phyloP scores from a whole-genome alignment of 2,113 vertebrate species.

The Indicator maculatus region DNA sequence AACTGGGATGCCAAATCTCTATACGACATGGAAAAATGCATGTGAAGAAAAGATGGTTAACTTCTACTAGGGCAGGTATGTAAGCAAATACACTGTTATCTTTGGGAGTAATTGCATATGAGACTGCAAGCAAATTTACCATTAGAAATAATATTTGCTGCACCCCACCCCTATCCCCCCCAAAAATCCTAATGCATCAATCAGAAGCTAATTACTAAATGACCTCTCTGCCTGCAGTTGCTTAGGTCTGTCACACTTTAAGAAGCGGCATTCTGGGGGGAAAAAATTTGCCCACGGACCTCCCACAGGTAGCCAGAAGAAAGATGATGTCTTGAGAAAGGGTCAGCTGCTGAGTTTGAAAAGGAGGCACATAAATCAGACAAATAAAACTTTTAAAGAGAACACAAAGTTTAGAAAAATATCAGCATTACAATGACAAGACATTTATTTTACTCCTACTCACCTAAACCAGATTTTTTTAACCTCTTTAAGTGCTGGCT shows the following conservation, averaged over 20 bases:
- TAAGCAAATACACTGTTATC: neutral
- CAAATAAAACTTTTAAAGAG: neutral
- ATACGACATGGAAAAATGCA: neutral
- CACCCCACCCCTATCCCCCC: fast-evolving
- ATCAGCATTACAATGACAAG: neutral
- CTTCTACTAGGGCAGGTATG: neutral
- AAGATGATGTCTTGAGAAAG: neutral
- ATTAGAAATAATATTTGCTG: neutral
- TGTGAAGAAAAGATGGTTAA: neutral
- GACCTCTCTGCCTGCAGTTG: neutral
- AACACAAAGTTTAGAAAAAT: neutral
- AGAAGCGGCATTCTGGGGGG: neutral
- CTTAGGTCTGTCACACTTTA: neutral
- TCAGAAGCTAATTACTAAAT: constrained; percentile 8
- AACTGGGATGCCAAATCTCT: neutral
- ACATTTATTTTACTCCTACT: constrained; percentile 63
- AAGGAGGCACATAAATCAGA: neutral
- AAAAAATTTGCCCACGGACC: neutral
- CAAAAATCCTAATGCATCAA: neutral
- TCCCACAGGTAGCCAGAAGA: neutral
- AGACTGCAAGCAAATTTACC: neutral
- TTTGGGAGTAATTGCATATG: neutral
- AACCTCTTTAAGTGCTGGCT: constrained; percentile 87
- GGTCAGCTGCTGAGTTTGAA: neutral
- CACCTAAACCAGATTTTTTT: constrained; percentile 88